Conservation (phyloP, 2,113 vertebrate species). For the Thamnophis sirtalis region DNA sequence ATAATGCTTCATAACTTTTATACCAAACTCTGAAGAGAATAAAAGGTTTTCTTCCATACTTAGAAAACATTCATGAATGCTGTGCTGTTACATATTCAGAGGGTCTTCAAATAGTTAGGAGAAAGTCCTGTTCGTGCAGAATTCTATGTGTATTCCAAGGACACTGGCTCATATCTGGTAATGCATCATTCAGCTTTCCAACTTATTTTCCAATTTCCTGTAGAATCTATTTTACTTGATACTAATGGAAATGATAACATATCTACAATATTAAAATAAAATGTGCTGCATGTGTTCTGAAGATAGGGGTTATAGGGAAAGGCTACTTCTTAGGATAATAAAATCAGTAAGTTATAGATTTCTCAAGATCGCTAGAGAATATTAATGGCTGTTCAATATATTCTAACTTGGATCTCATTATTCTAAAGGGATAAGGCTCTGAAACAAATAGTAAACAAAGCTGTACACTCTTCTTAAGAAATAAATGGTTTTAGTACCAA, state of each 20-base stretch:
- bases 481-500: neutral
- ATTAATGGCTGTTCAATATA: slow-evolving; percentile 45
- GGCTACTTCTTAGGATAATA: slow-evolving; percentile 20
- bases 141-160: neutral
- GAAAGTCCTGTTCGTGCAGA: neutral
- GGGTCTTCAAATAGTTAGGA: neutral
- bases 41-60: neutral
- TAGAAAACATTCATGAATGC: neutral
- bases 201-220: neutral
- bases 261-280: slow-evolving; percentile 1
- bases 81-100: neutral
- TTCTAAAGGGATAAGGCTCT: slow-evolving; percentile 31
- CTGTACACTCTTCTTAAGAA: neutral
- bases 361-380: slow-evolving; percentile 22
- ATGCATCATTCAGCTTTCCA: neutral
- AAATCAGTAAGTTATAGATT: slow-evolving; percentile 33
- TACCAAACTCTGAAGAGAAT: neutral
- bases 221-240: neutral
- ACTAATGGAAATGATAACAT: neutral
- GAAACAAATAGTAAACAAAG: slow-evolving; percentile 19
- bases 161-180: neutral
- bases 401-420: slow-evolving; percentile 23
- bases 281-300: neutral
- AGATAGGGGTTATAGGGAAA: neutral
- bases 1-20: neutral